These are phyloP conservation scores for Petrocephalus schoutedeni DNA, from an alignment of 2,797 vertebrate genomes.

Conservation along the genomic window DNA sequence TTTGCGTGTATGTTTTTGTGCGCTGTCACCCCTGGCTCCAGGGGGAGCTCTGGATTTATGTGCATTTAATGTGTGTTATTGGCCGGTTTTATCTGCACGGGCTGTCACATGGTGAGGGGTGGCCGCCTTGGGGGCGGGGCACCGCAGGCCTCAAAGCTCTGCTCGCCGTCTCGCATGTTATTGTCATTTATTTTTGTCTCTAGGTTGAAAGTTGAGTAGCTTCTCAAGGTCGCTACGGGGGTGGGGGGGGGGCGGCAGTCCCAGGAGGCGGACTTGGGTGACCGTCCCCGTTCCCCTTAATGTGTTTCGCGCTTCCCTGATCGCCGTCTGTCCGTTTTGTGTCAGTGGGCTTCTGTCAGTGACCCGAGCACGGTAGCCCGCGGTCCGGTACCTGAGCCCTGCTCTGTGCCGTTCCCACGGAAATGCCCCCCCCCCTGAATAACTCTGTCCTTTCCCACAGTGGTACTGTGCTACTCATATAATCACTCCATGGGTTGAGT, in stretches of 20 bases:
- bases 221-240: background rate
- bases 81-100: background rate
- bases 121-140: background rate
- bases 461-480: background rate
- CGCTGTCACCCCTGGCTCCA: background rate
- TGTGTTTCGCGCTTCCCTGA: background rate
- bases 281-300: background rate
- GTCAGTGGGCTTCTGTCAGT: background rate
- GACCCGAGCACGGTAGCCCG: background rate
- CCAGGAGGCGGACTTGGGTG: background rate
- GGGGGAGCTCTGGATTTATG: background rate
- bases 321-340: background rate
- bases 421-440: background rate
- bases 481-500: background rate
- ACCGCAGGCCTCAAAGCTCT: background rate
- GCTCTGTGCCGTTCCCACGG: background rate
- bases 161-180: background rate
- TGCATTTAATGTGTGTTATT: background rate
- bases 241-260: background rate
- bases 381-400: background rate
- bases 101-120: background rate
- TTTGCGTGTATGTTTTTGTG: background rate
- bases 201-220: conserved; percentile 1
- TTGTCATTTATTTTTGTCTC: background rate
- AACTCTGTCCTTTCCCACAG: background rate